Base-by-base conservation (phyloP, 2,888 invertebrate species). In the Clanis bilineata region DNA sequence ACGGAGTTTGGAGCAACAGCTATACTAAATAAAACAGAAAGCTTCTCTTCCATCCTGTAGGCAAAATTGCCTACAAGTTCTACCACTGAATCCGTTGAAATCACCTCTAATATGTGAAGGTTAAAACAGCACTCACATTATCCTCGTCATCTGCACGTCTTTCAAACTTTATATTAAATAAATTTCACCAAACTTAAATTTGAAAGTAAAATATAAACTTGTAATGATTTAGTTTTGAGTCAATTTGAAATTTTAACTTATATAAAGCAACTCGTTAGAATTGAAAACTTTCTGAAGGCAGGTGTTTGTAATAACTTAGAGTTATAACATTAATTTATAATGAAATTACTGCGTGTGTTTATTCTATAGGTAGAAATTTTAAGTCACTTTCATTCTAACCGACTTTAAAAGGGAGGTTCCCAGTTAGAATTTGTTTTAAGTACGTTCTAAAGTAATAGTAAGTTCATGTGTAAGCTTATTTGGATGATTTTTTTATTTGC, bases 111-210 rank as follows among this genome's bases (percentile, higher is more conserved):
- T 32, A 18, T 32, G 18, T 32, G n/a, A 18, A 32, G 51, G 28
- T 51, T 32, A 3, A 15, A 25, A 15, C 23, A 28, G n/a, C n/a
- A 21, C 5, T 0, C 25, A n/a, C 25, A 23, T 12, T n/a, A n/a
- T 18, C 28, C 51, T 51, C 18, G 28, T 51, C 51, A 51, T 32
- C 18, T 51, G 23, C 23, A 12, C 15, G 9, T 51, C 28, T 51
- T 32, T 32, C 18, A 51, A 51, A 51, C 51, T 32, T 32, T 7
- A 51, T 51, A 51, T 51, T 51, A 51, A 28, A 51, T 51, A 32
- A 45, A 45, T 45, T 45, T 23, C 2, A 23, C 45, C 45, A 25
- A n/a, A 45, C n/a, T 51, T 32, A 32, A 9, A 28, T 32, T 21
- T 10, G 15, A 32, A 45, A 25, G 23, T 23, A 23, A 45, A 51